Conservation (phyloP, 2,113 vertebrate species). For the Petrocephalus microphthalmus region DNA sequence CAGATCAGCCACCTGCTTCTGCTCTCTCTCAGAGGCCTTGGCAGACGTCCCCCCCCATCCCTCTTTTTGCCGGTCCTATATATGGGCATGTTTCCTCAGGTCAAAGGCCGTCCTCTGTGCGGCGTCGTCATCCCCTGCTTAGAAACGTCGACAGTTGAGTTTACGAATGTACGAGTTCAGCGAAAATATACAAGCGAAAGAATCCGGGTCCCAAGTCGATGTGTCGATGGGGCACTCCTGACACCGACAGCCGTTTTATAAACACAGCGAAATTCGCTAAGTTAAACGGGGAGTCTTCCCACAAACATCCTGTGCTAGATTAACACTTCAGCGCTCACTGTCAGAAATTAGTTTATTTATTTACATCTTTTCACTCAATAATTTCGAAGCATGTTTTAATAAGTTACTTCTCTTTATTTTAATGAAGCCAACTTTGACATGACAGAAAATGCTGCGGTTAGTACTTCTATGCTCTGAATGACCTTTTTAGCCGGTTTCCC, state of each 20-base stretch:
- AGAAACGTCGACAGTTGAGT: not conserved
- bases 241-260: not conserved
- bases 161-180: not conserved
- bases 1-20: not conserved
- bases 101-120: not conserved
- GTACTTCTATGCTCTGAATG: not conserved
- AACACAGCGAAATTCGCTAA: not conserved
- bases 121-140: not conserved
- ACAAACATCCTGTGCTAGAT: not conserved
- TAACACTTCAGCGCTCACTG: not conserved
- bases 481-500: not conserved
- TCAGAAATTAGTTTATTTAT: not conserved
- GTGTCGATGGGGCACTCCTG: not conserved
- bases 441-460: not conserved
- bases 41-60: not conserved
- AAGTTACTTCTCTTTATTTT: not conserved
- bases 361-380: not conserved
- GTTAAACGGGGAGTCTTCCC: not conserved
- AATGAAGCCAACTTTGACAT: not conserved
- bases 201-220: not conserved
- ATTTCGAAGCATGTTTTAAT: not conserved
- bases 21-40: not conserved
- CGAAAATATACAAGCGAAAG: not conserved
- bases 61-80: not conserved
- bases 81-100: not conserved